phyloP scores from a whole-genome alignment of 1,140 invertebrate genomes.

The Hetaerina americana region DNA sequence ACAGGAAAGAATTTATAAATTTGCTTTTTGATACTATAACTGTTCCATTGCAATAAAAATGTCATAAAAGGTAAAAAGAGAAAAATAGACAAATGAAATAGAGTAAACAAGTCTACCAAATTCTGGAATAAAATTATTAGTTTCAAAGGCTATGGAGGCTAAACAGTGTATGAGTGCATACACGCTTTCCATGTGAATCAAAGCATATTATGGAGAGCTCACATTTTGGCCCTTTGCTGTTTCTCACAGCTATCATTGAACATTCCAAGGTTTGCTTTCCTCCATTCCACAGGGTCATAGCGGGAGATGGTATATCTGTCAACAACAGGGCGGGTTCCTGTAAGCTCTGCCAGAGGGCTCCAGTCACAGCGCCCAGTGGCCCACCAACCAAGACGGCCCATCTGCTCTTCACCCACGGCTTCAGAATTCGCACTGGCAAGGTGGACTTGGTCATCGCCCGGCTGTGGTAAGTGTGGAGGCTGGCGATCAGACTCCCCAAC shows the following conservation, averaged over 20 bases:
- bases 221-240: constrained; percentile 23
- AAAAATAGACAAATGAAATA: no score
- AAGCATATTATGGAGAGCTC: no score
- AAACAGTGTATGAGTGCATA: no score
- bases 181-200: no score
- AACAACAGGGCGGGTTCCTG: constrained; percentile 51
- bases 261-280: constrained; percentile 43
- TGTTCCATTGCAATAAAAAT: no score
- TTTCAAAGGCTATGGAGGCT: no score
- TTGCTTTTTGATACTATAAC: no score
- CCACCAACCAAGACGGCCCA: constrained; percentile 46
- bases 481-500: no score
- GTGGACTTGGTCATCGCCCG: neutral
- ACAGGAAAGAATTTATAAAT: no score
- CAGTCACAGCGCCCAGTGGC: constrained; percentile 53
- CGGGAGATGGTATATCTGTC: constrained; percentile 59
- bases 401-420: constrained; percentile 16
- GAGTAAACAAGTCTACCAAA: no score
- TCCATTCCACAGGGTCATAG: constrained; percentile 53
- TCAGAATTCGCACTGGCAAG: neutral
- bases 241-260: constrained; percentile 32
- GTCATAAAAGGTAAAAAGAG: no score
- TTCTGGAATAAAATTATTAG: no score
- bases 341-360: constrained; percentile 47
- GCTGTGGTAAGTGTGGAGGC: neutral